Conservation (phyloP, 2,797 vertebrate species). For the Enteromius viviparus region DNA sequence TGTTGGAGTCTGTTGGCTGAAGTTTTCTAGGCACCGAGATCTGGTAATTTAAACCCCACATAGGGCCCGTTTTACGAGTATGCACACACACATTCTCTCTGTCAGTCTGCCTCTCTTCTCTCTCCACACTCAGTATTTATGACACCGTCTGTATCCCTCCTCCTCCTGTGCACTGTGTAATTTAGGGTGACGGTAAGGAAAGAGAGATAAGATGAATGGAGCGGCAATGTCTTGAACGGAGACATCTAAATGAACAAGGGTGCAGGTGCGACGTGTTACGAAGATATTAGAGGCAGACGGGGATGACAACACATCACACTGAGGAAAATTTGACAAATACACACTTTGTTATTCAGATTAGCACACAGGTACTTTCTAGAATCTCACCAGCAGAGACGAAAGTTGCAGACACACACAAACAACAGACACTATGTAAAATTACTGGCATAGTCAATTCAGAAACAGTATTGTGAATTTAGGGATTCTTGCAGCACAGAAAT, state of each 20-base stretch:
- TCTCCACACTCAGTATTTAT: slow-evolving; percentile 58
- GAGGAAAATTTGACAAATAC: slow-evolving; percentile 39
- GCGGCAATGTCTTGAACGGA: slow-evolving; percentile 56
- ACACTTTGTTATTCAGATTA: slow-evolving; percentile 47
- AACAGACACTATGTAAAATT: slow-evolving; percentile 23
- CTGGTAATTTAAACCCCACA: slow-evolving; percentile 45
- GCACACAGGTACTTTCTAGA: slow-evolving; percentile 33
- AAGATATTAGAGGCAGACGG: slow-evolving; percentile 43
- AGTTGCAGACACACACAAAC: slow-evolving; percentile 21
- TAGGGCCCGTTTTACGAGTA: slow-evolving; percentile 21
- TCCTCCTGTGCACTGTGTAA: slow-evolving; percentile 65
- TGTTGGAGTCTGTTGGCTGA: slow-evolving; percentile 37
- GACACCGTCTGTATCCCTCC: slow-evolving; percentile 61
- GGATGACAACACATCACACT: slow-evolving; percentile 45
- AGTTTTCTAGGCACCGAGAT: slow-evolving; percentile 42
- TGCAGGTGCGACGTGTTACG: slow-evolving; percentile 42
- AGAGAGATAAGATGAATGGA: slow-evolving; percentile 58
- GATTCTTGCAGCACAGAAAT: background rate
- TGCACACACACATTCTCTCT: background rate
- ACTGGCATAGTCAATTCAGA: slow-evolving; percentile 3
- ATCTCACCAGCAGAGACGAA: slow-evolving; percentile 1
- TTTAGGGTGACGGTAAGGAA: slow-evolving; percentile 66
- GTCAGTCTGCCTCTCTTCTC: slow-evolving; percentile 37
- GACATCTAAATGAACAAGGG: slow-evolving; percentile 48
- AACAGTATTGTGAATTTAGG: slow-evolving; percentile 9